Conservation (phyloP, 2,888 invertebrate species). For the Hoplodrina blanda region DNA sequence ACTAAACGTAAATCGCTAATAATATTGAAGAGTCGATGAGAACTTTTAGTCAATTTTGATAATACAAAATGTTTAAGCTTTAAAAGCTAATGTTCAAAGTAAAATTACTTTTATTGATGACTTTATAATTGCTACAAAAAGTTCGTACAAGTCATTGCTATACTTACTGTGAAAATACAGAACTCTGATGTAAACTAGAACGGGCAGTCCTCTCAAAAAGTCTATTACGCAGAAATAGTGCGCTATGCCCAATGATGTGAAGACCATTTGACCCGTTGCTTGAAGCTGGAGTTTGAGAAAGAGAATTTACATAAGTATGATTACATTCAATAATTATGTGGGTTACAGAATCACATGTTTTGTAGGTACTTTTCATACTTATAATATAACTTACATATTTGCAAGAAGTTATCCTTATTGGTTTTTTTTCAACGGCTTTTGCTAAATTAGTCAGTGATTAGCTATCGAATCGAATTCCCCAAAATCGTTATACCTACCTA, state of each 20-base stretch:
- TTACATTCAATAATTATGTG: too few relatives aligned
- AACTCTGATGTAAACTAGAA: constrained; percentile 78
- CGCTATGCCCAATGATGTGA: constrained; percentile 72
- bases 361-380: neutral
- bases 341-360: neutral
- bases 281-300: constrained; percentile 73
- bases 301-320: neutral
- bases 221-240: constrained; percentile 83
- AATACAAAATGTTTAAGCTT: too few relatives aligned
- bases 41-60: too few relatives aligned
- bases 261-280: constrained; percentile 74
- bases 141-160: constrained; percentile 3
- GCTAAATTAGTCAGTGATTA: too few relatives aligned
- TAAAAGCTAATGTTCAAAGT: too few relatives aligned
- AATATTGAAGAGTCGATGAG: too few relatives aligned
- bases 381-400: too few relatives aligned
- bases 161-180: constrained; percentile 84
- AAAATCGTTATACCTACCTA: neutral
- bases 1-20: neutral
- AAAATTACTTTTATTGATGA: neutral
- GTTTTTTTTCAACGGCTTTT: too few relatives aligned
- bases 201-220: constrained; percentile 76
- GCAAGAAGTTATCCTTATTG: too few relatives aligned
- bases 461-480: neutral
- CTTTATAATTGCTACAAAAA: neutral